phyloP scores from a whole-genome alignment of 2,113 vertebrate species.

The Brevimyrus niger region DNA sequence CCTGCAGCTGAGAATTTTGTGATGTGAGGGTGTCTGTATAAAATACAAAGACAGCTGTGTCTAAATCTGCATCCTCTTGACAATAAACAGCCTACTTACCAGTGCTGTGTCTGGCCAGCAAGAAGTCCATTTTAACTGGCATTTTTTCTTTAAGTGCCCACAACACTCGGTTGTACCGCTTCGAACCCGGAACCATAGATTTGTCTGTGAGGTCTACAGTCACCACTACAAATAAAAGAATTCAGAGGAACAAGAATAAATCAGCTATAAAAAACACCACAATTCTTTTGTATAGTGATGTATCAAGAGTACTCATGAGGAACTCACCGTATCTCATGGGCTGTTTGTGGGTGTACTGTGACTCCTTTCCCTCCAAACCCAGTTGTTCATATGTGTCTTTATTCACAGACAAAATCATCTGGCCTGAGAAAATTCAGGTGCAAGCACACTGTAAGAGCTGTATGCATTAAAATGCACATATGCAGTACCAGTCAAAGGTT shows the following conservation, averaged over 20 bases:
- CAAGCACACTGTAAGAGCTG: not conserved
- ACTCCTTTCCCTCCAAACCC: constrained; percentile 77
- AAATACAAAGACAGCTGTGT: not conserved
- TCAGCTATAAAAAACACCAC: not conserved
- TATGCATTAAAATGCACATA: not conserved
- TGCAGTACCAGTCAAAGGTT: no score
- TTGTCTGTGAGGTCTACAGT: constrained; percentile 71
- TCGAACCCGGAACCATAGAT: constrained; percentile 60
- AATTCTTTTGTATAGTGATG: not conserved
- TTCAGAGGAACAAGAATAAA: not conserved
- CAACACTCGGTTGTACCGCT: constrained; percentile 64
- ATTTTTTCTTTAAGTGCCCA: constrained; percentile 76
- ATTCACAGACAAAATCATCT: constrained; percentile 77
- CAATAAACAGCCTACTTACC: constrained; percentile 49
- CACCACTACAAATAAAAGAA: constrained; percentile 42
- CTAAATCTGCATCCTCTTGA: not conserved
- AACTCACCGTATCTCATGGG: constrained; percentile 72
- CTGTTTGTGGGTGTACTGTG: constrained; percentile 68
- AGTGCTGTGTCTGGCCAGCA: constrained; percentile 63
- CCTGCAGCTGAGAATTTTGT: not conserved
- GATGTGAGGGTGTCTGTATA: not conserved
- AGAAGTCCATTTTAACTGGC: constrained; percentile 70
- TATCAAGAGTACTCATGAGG: not conserved
- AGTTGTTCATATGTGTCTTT: constrained; percentile 86
- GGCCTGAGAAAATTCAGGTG: constrained; percentile 55